Percentiles rank a stretch among this genome's conserved stretches.
phyloP scores from a whole-genome alignment of 2,113 vertebrate species.

The Hypocryptadius cinnamomeus region DNA sequence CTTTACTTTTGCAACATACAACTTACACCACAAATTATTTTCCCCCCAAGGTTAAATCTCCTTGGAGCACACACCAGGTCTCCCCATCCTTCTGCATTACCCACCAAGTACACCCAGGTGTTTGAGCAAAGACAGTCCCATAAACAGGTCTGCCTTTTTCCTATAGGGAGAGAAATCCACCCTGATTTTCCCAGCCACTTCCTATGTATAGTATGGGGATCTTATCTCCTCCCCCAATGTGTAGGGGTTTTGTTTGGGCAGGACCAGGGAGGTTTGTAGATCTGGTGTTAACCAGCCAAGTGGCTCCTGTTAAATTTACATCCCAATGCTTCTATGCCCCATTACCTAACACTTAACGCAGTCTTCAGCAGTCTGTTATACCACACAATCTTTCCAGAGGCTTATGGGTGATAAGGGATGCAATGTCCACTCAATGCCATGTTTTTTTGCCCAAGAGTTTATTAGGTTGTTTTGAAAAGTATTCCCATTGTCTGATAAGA shows the following conservation, averaged over 20 bases:
- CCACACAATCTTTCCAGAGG: background rate
- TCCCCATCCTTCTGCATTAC: background rate
- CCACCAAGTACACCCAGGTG: background rate
- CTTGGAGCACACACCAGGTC: rapidly evolving
- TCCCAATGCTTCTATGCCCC: background rate
- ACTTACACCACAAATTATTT: background rate
- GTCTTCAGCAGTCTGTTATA: background rate
- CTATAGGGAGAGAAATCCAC: background rate
- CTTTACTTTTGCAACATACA: background rate
- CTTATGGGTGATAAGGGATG: background rate
- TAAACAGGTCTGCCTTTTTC: background rate
- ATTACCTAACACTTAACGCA: background rate
- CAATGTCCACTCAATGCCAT: background rate
- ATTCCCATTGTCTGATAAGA: rapidly evolving
- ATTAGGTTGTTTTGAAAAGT: background rate
- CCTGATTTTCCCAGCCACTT: background rate
- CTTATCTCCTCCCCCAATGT: background rate
- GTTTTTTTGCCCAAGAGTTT: background rate
- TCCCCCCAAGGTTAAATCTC: background rate
- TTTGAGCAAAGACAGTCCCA: background rate
- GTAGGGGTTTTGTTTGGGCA: background rate
- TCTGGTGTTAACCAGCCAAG: background rate
- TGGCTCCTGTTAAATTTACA: background rate
- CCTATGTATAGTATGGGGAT: rapidly evolving
- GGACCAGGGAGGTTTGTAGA: background rate